Evolutionary conservation across 2,888 invertebrate species (phyloP), one percentile per base, ranked within the genome.

Genomic region (Leucania comma): DNA sequence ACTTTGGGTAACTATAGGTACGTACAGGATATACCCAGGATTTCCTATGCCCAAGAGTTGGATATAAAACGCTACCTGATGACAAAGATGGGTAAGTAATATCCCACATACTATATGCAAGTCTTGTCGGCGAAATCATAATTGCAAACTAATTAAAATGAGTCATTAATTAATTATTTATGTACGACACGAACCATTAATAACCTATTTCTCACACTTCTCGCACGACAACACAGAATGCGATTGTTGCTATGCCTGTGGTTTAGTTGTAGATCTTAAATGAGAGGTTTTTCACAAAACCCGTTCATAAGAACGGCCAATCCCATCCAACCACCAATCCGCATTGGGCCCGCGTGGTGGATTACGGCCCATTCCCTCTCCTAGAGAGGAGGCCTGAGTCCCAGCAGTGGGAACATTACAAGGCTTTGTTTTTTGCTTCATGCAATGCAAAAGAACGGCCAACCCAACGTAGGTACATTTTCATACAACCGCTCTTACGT

Each of bases 171-270:
- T 67, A 48, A 35, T 77, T 54, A 78, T 78, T 72, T 78, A 78
- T 81, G 72, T 67, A 66, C 50, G 67, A 61, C 72, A 38, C 54
- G 63, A 42, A 54, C 63, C 60, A 51, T n/a, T 60, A 72, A 51
- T 77, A 81, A 78, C 78, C 78, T 22, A 72, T 78, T 78, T 81
- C 81, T 72, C 82, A 77, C 81, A 64, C 46, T 57, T 32, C 32
- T 54, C 35, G 58, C 78, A 78, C 78, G 63, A 38, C 12, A 24
- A 14, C 42, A 35, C 57, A 72, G 56, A 60, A 54, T 67, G 4
- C 57, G 50, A 67, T 77, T 38, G 78, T 77, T 81, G 24, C 78
- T 62, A 81, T 77, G 72, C 51, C 1, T 14, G n/a, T 75, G 22
- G 10, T 32, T 24, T 2, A 53, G 20, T 2, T 38, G n/a, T 3